Evolutionary conservation across 2,797 vertebrate genomes (phyloP), one percentile per base, ranked within the genome.

Genomic region (Melopsittacus undulatus): DNA sequence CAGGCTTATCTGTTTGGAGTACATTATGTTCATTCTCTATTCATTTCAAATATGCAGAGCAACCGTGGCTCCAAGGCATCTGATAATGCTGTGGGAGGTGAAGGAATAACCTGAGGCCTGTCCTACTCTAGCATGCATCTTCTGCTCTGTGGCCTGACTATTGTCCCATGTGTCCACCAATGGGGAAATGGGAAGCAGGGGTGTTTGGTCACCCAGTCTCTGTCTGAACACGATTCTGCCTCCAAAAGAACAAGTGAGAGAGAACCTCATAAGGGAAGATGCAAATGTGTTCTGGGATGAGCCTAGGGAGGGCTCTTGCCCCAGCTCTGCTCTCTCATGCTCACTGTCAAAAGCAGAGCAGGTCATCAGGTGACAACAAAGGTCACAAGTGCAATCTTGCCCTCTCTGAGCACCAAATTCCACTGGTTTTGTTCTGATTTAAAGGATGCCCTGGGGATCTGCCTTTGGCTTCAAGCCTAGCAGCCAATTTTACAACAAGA

Each of bases 181-280:
- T 74, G 26, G 30, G 23, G 12, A 76, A 51, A 66, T 67, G 75
- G 64, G 64, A 89, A 74, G 52, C 36, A 52, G n/a, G 16, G 11
- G 5, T 0, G 0, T 92, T 91, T 83, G 75, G 64, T 94, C 67
- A 64, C 27, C 48, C 45, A 45, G 27, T 38, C 52, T 42, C 52
- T 56, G 13, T 19, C 54, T 81, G 62, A 94, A 56, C 43, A 34
- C 3, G 85, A 23, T 77, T 92, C 73, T 89, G 56, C 64, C 73
- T 90, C 69, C 83, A 82, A 79, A 89, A 48, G 83, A 87, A 70
- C 74, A 82, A 82, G 67, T 70, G 75, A 83, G 88, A 92, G 67
- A 87, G 73, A 89, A 67, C 14, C n/a, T 90, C 27, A 0, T 63
- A 29, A 88, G 72, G 54, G 84, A 93, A 84, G 78, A 90, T 63